Evolutionary conservation across 2,113 vertebrate species (phyloP), one percentile per base, ranked within the genome.

Genomic region (Emydocephalus ijimae): DNA sequence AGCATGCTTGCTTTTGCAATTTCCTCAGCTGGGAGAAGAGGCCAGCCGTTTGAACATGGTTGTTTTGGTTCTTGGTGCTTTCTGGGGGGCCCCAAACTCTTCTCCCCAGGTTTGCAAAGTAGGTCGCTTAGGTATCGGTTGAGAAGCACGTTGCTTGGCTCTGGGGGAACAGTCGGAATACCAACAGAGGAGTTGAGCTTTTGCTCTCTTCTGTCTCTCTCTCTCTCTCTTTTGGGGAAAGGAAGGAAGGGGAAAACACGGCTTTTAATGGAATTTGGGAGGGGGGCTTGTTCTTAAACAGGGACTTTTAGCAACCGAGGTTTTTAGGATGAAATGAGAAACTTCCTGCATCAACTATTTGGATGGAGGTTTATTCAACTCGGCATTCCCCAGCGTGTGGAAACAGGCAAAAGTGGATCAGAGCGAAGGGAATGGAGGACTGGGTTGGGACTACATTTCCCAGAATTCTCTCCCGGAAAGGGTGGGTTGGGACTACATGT

Each of bases 391-490:
- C 4, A 1, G 95, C 5, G 12, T 45, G 29, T 21, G 15, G 34
- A 34, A 95, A 95, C 92, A 93, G 95, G 18, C 95, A 93, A 90
- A 50, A 96, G 95, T 95, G 93, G 81, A 20, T 94, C 91, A 89
- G 90, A 93, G 74, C 54, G 69, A 87, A 59, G 89, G 95, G 93
- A 93, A 95, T 94, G 91, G 50, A 18, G 3, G 95, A 95, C 87
- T 24, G 93, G 93, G 92, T 95, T 93, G 94, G 50, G 39, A 59
- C 88, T 57, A 59, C 88, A 59, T 14, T 21, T 24, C 34, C 88
- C 88, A 89, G 20, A 95, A n/a, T 5, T 29, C 2, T 4, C 90
- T 94, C 93, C 96, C 94, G 23, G 94, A 95, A 95, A 96, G 95
- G 95, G 88, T 26, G 93, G 94, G 93, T 95, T 93, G 94, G 50